Percentiles rank a stretch among this genome's conserved stretches.
Evolutionary conservation across 1,140 invertebrate genomes (phyloP).

Genomic region (Bicyclus anynana): DNA sequence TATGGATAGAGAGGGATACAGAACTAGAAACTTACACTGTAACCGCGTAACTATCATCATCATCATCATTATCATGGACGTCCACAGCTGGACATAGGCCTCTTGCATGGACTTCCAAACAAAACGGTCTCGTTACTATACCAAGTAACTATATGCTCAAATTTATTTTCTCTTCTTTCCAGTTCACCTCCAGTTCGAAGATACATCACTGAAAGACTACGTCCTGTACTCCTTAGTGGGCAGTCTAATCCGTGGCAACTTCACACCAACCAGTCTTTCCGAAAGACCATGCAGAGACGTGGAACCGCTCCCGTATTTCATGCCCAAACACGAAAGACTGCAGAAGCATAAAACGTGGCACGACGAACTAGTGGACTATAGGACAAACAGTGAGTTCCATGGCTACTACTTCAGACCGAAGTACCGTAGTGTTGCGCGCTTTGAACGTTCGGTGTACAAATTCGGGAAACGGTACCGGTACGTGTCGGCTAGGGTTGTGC

Average conservation of each 20-base stretch:
- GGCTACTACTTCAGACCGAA: constrained; percentile 61
- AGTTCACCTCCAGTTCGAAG: constrained; percentile 59
- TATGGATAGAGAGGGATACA: no score
- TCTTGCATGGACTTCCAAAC: no score
- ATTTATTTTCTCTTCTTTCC: constrained; percentile 37
- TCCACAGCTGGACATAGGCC: no score
- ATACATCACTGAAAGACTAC: constrained; percentile 51
- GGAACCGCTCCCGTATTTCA: constrained; percentile 52
- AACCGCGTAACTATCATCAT: no score
- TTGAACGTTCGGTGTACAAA: constrained; percentile 38
- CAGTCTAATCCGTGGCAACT: constrained; percentile 55
- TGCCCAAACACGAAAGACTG: constrained; percentile 46
- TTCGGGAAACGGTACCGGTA: constrained; percentile 43
- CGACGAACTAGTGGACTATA: constrained; percentile 25
- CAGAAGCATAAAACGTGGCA: constrained; percentile 39
- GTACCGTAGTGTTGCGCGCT: constrained; percentile 37
- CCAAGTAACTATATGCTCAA: neutral
- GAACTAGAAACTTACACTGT: no score
- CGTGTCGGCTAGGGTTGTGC: constrained; percentile 51
- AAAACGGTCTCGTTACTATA: no score
- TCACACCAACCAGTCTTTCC: constrained; percentile 54
- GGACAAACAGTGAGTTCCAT: constrained; percentile 42
- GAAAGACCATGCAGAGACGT: constrained; percentile 55
- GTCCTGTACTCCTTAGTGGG: constrained; percentile 55
- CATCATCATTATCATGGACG: no score